Conservation (phyloP, 2,888 invertebrate species). For the Oxycera nigricornis region DNA sequence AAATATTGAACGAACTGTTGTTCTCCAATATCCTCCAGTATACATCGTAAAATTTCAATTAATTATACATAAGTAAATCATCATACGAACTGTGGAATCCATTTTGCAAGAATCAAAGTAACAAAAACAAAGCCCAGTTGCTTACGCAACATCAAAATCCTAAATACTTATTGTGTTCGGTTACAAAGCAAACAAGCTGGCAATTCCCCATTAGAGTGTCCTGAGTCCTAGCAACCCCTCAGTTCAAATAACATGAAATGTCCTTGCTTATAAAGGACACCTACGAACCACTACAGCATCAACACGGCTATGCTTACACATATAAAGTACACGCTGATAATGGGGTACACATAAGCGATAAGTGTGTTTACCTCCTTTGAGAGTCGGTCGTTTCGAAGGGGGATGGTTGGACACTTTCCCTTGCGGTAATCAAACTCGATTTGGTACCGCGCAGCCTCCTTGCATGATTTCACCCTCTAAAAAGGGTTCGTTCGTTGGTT, state of each 20-base stretch:
- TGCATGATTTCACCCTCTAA: slow-evolving; percentile 9
- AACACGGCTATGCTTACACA: background rate
- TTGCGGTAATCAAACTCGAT: background rate
- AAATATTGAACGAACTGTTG: too few species aligned
- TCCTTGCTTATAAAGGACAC: slow-evolving; percentile 2
- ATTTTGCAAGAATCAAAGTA: too few species aligned
- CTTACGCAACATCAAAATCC: too few species aligned
- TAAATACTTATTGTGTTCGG: slow-evolving; percentile 21
- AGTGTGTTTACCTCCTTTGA: slow-evolving; percentile 24
- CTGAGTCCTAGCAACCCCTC: background rate
- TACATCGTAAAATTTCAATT: too few species aligned
- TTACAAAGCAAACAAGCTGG: slow-evolving; percentile 35
- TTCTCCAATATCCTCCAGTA: too few species aligned
- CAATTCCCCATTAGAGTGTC: slow-evolving; percentile 12
- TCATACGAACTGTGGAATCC: too few species aligned
- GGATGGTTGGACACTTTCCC: background rate
- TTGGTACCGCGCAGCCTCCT: slow-evolving; percentile 38
- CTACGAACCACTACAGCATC: background rate
- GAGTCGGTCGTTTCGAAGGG: background rate
- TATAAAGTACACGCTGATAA: slow-evolving; percentile 19
- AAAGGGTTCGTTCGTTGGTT: background rate
- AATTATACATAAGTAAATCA: too few species aligned
- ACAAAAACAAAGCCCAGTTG: too few species aligned
- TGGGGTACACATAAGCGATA: slow-evolving; percentile 21
- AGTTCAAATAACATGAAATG: slow-evolving; percentile 4